Base-by-base conservation (phyloP, 2,888 invertebrate genomes). In the Bruchidius siliquastri region DNA sequence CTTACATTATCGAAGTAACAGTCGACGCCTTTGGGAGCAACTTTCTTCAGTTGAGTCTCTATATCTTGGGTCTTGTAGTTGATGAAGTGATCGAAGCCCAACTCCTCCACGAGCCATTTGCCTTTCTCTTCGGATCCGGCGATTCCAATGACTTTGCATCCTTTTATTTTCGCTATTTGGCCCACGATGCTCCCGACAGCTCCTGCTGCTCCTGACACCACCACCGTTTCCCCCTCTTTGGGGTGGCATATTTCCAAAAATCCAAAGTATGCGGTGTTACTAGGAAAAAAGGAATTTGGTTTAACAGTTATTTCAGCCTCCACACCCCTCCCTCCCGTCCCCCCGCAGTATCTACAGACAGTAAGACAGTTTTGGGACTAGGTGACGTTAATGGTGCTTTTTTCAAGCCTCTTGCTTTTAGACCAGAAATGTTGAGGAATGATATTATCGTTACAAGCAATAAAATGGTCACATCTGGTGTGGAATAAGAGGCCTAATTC, bases 121-220 rank as follows among this genome's bases (percentile, higher is more conserved):
- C 91, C 91, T 87, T 94, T 94, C 21, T 90, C 90, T 76, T 92
- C 90, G 10, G 90, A 88, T 0, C 93, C 93, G 20, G 92, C 90
- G 79, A 92, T 90, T 2, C 93, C 94, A 77, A 94, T 90, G 0
- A 93, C 93, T 73, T 85, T 88, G 79, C 92, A 90, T 21, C 91
- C 92, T 84, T 91, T 88, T 70, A 91, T 88, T 86, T 93, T 94
- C 0, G 90, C 94, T 76, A 94, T 92, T 87, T 94, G 94, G 1
- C 94, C 94, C 30, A 93, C 94, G 70, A 91, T 88, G 73, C 90
- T 91, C 3, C 94, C 94, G 18, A 94, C 93, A 66, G 93, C 93
- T 20, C 94, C 94, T 32, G 92, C 94, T 20, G 94, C 94, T 2
- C 91, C 91, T 49, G 90, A 91, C 0, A 94, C 90, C 0, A 92